These are phyloP conservation scores for Sylvilagus bachmani DNA, from an alignment of 2,113 vertebrate genomes.

Conservation along the genomic window DNA sequence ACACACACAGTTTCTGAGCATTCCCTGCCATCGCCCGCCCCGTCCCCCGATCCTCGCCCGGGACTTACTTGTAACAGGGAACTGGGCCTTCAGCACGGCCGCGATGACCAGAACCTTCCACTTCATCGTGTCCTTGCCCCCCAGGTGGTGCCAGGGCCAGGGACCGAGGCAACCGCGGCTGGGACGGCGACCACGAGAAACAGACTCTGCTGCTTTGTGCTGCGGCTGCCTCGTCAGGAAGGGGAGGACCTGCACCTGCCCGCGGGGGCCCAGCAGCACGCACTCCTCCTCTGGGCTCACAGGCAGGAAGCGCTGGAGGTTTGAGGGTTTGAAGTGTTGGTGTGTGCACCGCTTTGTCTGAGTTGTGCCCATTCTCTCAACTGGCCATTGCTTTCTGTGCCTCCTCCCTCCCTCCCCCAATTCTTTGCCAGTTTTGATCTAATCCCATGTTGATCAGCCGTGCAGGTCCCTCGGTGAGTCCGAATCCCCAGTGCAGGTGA, in stretches of 20 bases:
- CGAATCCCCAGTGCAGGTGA: rapidly evolving
- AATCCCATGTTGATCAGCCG: not conserved
- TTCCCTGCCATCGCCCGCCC: not conserved
- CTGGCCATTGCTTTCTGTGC: not conserved
- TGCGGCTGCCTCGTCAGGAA: constrained; percentile 85
- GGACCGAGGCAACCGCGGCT: not conserved
- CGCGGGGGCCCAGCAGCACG: not conserved
- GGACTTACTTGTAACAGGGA: constrained; percentile 77
- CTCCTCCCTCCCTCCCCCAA: not conserved
- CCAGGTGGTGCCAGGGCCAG: rapidly evolving
- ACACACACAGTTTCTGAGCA: not conserved
- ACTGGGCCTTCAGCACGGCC: constrained; percentile 69
- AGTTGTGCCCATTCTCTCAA: not conserved
- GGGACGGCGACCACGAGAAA: not conserved
- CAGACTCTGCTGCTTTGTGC: constrained; percentile 48
- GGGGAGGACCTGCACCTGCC: constrained; percentile 81
- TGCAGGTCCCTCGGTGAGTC: not conserved
- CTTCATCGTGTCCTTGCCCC: constrained; percentile 74
- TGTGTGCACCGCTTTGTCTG: not conserved
- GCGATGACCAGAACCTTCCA: not conserved
- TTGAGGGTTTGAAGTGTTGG: constrained; percentile 81
- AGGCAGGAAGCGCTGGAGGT: constrained; percentile 77
- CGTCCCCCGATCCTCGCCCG: too few species aligned
- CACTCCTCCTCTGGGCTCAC: constrained; percentile 70
- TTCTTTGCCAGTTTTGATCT: not conserved